Conservation (phyloP, 1,140 invertebrate species). For the Drosophila azteca region DNA sequence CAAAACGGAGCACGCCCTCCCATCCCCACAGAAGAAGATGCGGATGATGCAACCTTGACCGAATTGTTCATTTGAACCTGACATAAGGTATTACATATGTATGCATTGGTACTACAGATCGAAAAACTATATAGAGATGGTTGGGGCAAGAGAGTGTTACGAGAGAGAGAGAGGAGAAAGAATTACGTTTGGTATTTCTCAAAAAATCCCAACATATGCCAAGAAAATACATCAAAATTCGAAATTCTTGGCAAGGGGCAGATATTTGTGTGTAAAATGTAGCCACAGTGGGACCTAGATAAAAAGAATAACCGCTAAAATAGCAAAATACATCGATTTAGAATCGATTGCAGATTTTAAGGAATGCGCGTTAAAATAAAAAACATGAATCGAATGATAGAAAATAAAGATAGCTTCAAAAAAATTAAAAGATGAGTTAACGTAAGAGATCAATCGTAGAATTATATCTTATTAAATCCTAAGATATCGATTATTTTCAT, state of each 20-base stretch:
- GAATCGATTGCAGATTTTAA: too few species aligned
- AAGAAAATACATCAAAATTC: slow-evolving; percentile 69
- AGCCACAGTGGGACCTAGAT: slow-evolving; percentile 1
- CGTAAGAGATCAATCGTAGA: too few species aligned
- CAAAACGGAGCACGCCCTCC: neutral
- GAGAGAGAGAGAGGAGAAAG: neutral
- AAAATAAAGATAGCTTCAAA: too few species aligned
- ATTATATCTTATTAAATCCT: too few species aligned
- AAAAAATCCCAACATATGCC: slow-evolving; percentile 39
- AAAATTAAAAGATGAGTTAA: too few species aligned
- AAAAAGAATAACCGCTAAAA: neutral
- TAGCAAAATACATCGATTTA: too few species aligned
- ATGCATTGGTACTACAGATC: too few species aligned
- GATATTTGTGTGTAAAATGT: slow-evolving; percentile 37
- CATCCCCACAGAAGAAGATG: neutral
- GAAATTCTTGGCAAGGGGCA: slow-evolving; percentile 67
- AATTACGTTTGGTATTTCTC: slow-evolving; percentile 33
- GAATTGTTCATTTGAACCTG: slow-evolving; percentile 16
- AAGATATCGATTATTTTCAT: neutral
- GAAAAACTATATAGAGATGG: too few species aligned
- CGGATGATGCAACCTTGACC: slow-evolving; percentile 11
- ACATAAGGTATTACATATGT: too few species aligned
- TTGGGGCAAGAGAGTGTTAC: too few species aligned
- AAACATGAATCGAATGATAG: too few species aligned
- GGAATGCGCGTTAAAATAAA: too few species aligned